Percentiles rank a stretch among this genome's conserved stretches.
These are phyloP conservation scores for Drosophila seguyi DNA, from an alignment of 1,140 invertebrate genomes.

Conservation along the genomic window DNA sequence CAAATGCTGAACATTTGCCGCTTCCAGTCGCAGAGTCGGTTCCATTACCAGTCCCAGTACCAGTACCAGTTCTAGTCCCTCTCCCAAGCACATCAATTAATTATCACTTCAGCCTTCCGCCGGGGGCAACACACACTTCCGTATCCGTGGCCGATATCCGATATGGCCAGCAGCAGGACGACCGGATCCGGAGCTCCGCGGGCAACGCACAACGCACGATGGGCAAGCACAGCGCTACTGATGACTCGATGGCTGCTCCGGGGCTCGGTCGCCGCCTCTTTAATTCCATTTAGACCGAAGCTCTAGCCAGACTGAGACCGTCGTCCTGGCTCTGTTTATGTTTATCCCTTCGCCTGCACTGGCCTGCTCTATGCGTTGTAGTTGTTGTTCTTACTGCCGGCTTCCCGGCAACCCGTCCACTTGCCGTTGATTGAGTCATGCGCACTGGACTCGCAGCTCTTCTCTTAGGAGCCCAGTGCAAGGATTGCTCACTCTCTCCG, in stretches of 20 bases:
- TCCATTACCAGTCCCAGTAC: background rate
- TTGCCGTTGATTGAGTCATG: slow-evolving; percentile 61
- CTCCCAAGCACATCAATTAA: slow-evolving; percentile 39
- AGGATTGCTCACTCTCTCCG: background rate
- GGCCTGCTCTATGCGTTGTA: slow-evolving; percentile 24
- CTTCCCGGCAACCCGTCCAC: slow-evolving; percentile 55
- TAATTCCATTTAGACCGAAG: slow-evolving; percentile 65
- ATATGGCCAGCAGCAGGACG: slow-evolving; percentile 17
- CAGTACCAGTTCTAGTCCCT: background rate
- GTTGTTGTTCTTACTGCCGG: slow-evolving; percentile 70
- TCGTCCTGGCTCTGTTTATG: slow-evolving; percentile 74
- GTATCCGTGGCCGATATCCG: slow-evolving; percentile 21
- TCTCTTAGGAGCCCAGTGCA: slow-evolving; percentile 6
- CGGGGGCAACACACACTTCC: slow-evolving; percentile 33
- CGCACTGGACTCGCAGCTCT: slow-evolving; percentile 32
- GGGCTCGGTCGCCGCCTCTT: slow-evolving; percentile 45
- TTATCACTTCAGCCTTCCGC: slow-evolving; percentile 37
- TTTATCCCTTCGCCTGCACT: slow-evolving; percentile 72
- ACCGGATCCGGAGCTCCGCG: slow-evolving; percentile 42
- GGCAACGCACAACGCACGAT: slow-evolving; percentile 48
- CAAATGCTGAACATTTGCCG: slow-evolving; percentile 20
- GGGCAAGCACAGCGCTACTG: slow-evolving; percentile 64
- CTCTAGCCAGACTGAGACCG: slow-evolving; percentile 42
- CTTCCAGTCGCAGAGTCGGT: background rate
- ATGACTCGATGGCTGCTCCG: slow-evolving; percentile 61